Percentiles rank a stretch among this genome's conserved stretches.
Evolutionary conservation across 2,797 vertebrate species (phyloP).

Genomic region (Mallotus villosus): DNA sequence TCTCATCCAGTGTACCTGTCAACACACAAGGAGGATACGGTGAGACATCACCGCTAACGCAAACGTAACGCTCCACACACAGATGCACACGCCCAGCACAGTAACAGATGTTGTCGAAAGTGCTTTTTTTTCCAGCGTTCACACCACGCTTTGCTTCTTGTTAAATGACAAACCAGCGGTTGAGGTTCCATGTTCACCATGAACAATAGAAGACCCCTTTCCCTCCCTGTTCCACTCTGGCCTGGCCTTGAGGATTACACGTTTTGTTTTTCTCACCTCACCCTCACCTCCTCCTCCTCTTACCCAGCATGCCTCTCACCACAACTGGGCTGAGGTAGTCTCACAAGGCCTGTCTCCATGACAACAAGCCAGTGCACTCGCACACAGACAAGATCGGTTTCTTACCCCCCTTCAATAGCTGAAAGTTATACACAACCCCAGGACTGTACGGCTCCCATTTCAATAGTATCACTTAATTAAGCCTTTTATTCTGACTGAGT

Average conservation of each 20-base stretch:
- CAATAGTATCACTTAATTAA: neutral
- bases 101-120: too few relatives aligned
- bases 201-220: slow-evolving; percentile 54
- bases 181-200: neutral
- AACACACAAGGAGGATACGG: neutral
- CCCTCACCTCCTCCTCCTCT: slow-evolving; percentile 6
- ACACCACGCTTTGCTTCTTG: neutral
- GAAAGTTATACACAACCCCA: slow-evolving; percentile 19
- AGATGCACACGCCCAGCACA: neutral
- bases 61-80: neutral
- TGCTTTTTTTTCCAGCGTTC: neutral
- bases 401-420: slow-evolving; percentile 5
- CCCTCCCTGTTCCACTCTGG: slow-evolving; percentile 49
- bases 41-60: neutral
- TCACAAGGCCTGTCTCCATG: slow-evolving; percentile 57
- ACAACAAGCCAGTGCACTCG: slow-evolving; percentile 42
- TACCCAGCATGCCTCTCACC: slow-evolving; percentile 62
- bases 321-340: slow-evolving; percentile 62
- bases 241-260: slow-evolving; percentile 58
- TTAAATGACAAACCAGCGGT: too few relatives aligned
- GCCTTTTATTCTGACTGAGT: too few relatives aligned
- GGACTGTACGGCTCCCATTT: neutral
- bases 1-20: neutral
- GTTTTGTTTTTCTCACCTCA: slow-evolving; percentile 66
- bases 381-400: slow-evolving; percentile 48